Percentiles rank a stretch among this genome's conserved stretches.
Conservation (phyloP, 2,113 vertebrate species). For the Lamprotornis superbus region DNA sequence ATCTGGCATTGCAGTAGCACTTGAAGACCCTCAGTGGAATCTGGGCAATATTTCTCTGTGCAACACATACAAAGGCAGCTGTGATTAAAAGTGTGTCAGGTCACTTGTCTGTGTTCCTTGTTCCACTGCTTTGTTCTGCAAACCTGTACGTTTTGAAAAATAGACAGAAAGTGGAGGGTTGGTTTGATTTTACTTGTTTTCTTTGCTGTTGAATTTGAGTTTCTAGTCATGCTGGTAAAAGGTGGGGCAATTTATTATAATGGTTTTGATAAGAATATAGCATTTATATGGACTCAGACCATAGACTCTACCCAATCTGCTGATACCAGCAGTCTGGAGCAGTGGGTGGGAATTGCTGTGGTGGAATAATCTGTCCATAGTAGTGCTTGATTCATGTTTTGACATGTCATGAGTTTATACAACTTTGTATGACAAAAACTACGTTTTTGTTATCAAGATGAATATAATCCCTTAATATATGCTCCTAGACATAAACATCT, state of each 20-base stretch:
- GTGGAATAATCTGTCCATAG: not conserved
- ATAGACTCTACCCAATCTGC: not conserved
- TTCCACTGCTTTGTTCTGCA: not conserved
- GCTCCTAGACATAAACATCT: not conserved
- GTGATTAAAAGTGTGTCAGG: not conserved
- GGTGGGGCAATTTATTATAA: not conserved
- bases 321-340: not conserved
- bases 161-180: not conserved
- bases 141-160: not conserved
- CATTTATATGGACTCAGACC: not conserved
- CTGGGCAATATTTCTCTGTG: not conserved
- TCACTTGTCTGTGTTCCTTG: not conserved
- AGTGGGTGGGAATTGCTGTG: not conserved
- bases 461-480: not conserved
- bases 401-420: not conserved
- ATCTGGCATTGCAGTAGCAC: not conserved
- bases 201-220: not conserved
- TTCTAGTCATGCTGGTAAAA: not conserved
- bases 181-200: not conserved
- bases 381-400: not conserved
- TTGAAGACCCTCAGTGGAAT: not conserved
- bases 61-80: not conserved
- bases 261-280: not conserved
- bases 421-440: not conserved
- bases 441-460: not conserved